Percentiles rank a stretch among this genome's conserved stretches.
Conservation (phyloP, 37 sponge, comb jelly and placozoan species). For the Geodia barretti region DNA sequence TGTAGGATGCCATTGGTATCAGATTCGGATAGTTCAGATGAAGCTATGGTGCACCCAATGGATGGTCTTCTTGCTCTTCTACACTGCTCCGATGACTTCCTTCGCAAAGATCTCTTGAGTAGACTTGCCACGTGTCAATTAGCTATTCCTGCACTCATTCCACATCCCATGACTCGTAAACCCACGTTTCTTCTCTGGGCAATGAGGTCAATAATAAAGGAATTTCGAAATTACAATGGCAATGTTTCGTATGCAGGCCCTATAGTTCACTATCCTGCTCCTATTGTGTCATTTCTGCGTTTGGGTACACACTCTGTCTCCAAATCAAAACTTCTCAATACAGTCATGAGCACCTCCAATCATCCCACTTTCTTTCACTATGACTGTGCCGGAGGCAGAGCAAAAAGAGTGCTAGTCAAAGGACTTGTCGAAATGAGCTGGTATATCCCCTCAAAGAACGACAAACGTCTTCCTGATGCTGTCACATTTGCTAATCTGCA, state of each 20-base stretch:
- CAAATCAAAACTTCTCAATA: slow-evolving; percentile 38
- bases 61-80: slow-evolving; percentile 35
- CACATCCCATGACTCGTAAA: slow-evolving; percentile 14
- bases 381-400: slow-evolving; percentile 24
- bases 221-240: slow-evolving; percentile 5
- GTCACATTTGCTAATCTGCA: slow-evolving; percentile 28
- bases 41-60: slow-evolving; percentile 18
- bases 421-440: slow-evolving; percentile 41
- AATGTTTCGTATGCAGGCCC: slow-evolving; percentile 2
- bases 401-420: slow-evolving; percentile 5
- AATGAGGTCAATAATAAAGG: slow-evolving; percentile 21
- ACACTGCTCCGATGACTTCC: slow-evolving; percentile 34
- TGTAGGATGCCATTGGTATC: too few relatives aligned
- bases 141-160: slow-evolving; percentile 16
- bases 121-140: slow-evolving; percentile 28
- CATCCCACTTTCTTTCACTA: slow-evolving; percentile 27
- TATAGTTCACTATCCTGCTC: slow-evolving; percentile 9
- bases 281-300: slow-evolving; percentile 41
- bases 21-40: too few relatives aligned
- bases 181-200: slow-evolving; percentile 13
- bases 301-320: slow-evolving; percentile 10
- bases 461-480: slow-evolving; percentile 16
- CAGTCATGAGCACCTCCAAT: slow-evolving; percentile 12
- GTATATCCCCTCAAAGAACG: slow-evolving; percentile 19
- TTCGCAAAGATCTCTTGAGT: slow-evolving; percentile 17